Evolutionary conservation across 2,113 vertebrate species (phyloP).

Genomic region (Ursus arctos): DNA sequence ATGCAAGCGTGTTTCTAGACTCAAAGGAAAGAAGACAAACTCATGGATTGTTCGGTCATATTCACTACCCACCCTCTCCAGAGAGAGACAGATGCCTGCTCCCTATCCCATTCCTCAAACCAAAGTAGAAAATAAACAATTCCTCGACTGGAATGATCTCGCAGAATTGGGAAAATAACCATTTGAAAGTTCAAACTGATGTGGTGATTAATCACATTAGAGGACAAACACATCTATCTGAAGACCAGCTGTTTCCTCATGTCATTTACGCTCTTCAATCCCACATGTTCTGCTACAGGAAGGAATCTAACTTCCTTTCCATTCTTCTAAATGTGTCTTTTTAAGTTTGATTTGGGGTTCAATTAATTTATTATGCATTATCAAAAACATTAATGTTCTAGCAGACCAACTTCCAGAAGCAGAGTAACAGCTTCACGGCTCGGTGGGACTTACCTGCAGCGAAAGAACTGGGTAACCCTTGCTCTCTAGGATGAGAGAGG

Average conservation of each 20-base stretch:
- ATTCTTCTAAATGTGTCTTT: conserved; percentile 37
- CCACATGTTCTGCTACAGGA: conserved; percentile 31
- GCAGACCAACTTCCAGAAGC: background rate
- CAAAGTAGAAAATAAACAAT: background rate
- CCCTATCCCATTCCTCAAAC: background rate
- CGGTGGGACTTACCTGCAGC: background rate
- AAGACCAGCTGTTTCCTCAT: conserved; percentile 72
- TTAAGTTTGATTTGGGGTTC: conserved; percentile 36
- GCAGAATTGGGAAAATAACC: conserved; percentile 27
- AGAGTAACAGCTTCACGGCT: background rate
- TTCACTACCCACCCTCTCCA: background rate
- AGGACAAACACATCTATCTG: conserved; percentile 41
- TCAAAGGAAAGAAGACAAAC: background rate
- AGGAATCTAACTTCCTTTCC: conserved; percentile 51
- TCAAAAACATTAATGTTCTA: background rate
- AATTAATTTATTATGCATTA: conserved; percentile 41
- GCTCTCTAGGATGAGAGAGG: background rate
- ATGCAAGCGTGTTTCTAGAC: background rate
- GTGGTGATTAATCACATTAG: conserved; percentile 64
- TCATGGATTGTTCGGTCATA: background rate
- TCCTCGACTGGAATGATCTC: background rate
- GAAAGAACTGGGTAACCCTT: background rate
- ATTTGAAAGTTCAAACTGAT: conserved; percentile 53
- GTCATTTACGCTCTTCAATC: conserved; percentile 42
- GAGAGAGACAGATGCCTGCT: background rate